Percentiles rank a stretch among this genome's conserved stretches.
Evolutionary conservation across 1,140 invertebrate species (phyloP).

Genomic region (Drusus annulatus): DNA sequence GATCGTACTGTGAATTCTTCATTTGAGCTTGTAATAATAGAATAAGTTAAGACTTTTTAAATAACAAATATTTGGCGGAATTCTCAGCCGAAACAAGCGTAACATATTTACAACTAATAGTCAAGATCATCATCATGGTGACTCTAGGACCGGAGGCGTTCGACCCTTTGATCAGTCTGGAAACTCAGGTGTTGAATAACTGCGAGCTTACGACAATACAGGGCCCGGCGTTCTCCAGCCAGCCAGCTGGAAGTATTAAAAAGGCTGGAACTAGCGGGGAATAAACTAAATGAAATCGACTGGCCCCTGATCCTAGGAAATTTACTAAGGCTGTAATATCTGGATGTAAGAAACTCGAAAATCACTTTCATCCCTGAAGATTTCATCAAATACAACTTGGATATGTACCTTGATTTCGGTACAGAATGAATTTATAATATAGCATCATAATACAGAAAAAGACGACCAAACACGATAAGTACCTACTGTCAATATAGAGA

Average conservation of each 20-base stretch:
- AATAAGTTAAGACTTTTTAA: no score
- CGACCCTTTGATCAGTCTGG: slow-evolving; percentile 76
- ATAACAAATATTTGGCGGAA: no score
- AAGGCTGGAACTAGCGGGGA: slow-evolving; percentile 76
- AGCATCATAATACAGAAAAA: no score
- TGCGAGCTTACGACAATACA: slow-evolving; percentile 76
- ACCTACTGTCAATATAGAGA: no score
- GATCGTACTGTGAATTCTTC: no score
- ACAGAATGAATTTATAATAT: slow-evolving; percentile 79
- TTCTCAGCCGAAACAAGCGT: no score
- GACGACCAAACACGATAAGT: no score
- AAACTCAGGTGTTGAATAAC: slow-evolving; percentile 76
- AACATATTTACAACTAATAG: no score
- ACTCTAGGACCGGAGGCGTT: slow-evolving; percentile 74
- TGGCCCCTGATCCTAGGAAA: slow-evolving; percentile 76
- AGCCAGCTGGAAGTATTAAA: slow-evolving; percentile 77
- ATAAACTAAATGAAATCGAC: slow-evolving; percentile 72
- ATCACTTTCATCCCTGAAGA: slow-evolving; percentile 77
- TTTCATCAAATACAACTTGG: slow-evolving; percentile 78
- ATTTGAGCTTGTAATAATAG: no score
- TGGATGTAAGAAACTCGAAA: slow-evolving; percentile 76
- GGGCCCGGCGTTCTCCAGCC: slow-evolving; percentile 72
- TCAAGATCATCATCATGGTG: no score
- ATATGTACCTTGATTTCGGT: slow-evolving; percentile 77
- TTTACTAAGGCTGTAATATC: slow-evolving; percentile 74